Conservation (phyloP, 2,797 vertebrate species). For the Thripadectes ignobilis region DNA sequence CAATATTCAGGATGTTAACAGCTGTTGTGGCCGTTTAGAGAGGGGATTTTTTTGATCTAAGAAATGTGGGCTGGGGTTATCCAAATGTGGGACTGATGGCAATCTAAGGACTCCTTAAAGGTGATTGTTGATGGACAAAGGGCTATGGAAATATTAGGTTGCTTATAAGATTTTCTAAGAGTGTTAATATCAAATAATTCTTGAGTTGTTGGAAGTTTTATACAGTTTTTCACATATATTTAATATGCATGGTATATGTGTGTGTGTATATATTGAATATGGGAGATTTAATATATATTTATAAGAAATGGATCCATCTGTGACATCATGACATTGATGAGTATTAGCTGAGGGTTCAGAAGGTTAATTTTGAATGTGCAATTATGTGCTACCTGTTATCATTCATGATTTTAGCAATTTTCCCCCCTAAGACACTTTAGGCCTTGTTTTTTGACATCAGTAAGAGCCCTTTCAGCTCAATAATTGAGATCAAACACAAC, state of each 20-base stretch:
- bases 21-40: background rate
- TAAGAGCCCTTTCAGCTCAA: background rate
- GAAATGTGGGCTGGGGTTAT: background rate
- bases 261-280: background rate
- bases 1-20: background rate
- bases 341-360: background rate
- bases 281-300: background rate
- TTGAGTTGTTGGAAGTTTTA: background rate
- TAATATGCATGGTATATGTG: background rate
- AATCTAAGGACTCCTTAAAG: background rate
- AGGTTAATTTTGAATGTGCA: background rate
- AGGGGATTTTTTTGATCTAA: rapidly evolving
- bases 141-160: background rate
- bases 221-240: background rate
- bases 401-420: background rate
- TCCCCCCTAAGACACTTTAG: background rate
- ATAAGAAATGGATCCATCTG: background rate
- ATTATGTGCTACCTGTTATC: background rate
- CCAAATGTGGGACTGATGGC: background rate
- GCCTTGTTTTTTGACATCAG: background rate
- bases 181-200: background rate
- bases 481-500: background rate
- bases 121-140: background rate
- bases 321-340: background rate
- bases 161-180: background rate